These are phyloP conservation scores for Acronicta aceris DNA, from an alignment of 2,888 invertebrate genomes.

Conservation along the genomic window DNA sequence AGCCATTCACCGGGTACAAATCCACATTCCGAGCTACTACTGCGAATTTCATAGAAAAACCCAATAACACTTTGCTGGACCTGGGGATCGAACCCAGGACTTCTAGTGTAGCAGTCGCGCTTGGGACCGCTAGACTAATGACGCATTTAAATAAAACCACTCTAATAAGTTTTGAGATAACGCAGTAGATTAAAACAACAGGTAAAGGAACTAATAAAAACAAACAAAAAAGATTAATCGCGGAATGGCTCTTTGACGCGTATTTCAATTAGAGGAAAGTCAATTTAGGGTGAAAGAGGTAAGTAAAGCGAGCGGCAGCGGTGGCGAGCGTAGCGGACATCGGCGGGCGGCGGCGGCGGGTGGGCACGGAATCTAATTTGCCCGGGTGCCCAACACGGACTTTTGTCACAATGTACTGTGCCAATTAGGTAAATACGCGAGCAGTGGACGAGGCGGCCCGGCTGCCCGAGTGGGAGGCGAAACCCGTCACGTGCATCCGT, in stretches of 20 bases:
- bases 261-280: slow-evolving; percentile 82
- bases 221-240: slow-evolving; percentile 66
- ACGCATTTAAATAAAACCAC: too few relatives aligned
- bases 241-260: slow-evolving; percentile 67
- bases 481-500: slow-evolving; percentile 78
- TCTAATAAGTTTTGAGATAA: too few relatives aligned
- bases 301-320: slow-evolving; percentile 71
- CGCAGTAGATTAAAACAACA: background rate
- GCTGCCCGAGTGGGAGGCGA: slow-evolving; percentile 39
- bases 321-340: slow-evolving; percentile 53
- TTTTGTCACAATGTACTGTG: slow-evolving; percentile 82
- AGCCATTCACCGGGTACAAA: too few relatives aligned
- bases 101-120: too few relatives aligned
- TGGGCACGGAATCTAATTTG: slow-evolving; percentile 82
- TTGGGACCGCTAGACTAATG: too few relatives aligned
- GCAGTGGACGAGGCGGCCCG: slow-evolving; percentile 57
- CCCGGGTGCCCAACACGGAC: slow-evolving; percentile 72
- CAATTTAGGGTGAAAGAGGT: slow-evolving; percentile 85
- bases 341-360: slow-evolving; percentile 57
- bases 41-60: too few relatives aligned
- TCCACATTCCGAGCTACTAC: too few relatives aligned
- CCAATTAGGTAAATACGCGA: slow-evolving; percentile 86
- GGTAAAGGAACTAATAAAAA: slow-evolving; percentile 43
- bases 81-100: too few relatives aligned
- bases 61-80: too few relatives aligned